Evolutionary conservation across 37 sponge, comb jelly and placozoan genomes (phyloP), one percentile per base, ranked within the genome.

Genomic region (Oscarella lobularis): DNA sequence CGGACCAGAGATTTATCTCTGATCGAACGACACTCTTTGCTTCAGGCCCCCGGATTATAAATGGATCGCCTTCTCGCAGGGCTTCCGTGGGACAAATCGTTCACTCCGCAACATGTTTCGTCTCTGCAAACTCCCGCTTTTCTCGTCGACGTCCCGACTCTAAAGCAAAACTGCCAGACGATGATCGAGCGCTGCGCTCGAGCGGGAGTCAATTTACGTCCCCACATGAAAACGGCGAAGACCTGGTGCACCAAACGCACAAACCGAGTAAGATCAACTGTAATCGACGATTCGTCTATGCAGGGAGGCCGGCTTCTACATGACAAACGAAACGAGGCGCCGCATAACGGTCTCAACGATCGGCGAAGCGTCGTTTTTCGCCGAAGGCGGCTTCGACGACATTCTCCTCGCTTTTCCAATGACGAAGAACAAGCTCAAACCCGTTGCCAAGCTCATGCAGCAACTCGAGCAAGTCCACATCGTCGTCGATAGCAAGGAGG

Each of bases 341-440:
- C 6, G 71, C 4, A 68, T 68, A n/a, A 34, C 29, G 6, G 71
- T 68, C 33, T 68, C 71, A 34, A 68, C 6, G 4, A 14, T 68
- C 4, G 71, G 33, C 71, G 71, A 68, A 20, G 71, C 71, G 31
- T 5, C n/a, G 71, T 68, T 68, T 35, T 68, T 32, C 71, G 71
- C 71, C 29, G 71, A 68, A 5, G n/a, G 31, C 4, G 71, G 71
- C 6, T 68, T 68, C 29, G 71, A 68, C 33, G 71, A 68, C 71
- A 68, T 68, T 14, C 71, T 68, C 29, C 31, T n/a, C 6, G 71
- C 71, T 4, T 5, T 4, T 68, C 71, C 71, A 5, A 68, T 68
- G 5, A 14, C 71, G 6, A 5, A 48, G 20, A 48, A 68, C 29
- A 68, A 68, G 60, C 60, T 48, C 14, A 20, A 48, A 20, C 20